Base-by-base conservation (phyloP, 2,888 invertebrate species). In the Epistrophella euchroma region DNA sequence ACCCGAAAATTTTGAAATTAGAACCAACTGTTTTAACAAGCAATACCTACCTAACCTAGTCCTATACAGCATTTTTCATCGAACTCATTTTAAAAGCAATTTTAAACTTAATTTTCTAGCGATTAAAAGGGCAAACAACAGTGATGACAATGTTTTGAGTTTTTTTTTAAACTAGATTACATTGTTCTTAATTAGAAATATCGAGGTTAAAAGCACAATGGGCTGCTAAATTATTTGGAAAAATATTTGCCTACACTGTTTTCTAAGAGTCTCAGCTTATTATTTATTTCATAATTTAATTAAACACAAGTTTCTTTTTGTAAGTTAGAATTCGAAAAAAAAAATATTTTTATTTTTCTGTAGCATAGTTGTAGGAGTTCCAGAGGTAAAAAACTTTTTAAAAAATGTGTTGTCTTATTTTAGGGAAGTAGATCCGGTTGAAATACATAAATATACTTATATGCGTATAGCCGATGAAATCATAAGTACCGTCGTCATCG, bases 51-150 rank as follows among this genome's bases (percentile, higher is more conserved):
- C 28, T 5, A 5, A 28, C 28, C 28, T n/a, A n/a, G n/a, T n/a
- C n/a, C n/a, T n/a, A n/a, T n/a, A 68, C 68, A 13, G n/a, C 43
- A 55, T 40, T 70, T 71, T 74, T 72, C 66, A 88, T 89, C 88
- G 88, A 89, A 89, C 88, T 89, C 89, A 90, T 90, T 90, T 90
- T 90, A 90, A 91, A 91, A 91, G 90, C 91, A 91, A 91, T 91
- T 91, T 91, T 89, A 90, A 91, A 91, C 91, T 91, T 91, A 91
- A 91, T 91, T 91, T 91, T 90, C 90, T 89, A 89, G 89, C 90
- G 91, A 91, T 91, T 91, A 91, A 88, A 88, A 90, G 87, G 89
- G 88, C 91, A 91, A 91, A 91, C 90, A 91, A 79, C 4, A 25
- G 25, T 4, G 4, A 2, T 64, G 60, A 37, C 45, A 37, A 71